Percentiles rank a stretch among this genome's conserved stretches.
These are phyloP conservation scores for Clarias magur DNA, from an alignment of 2,113 vertebrate species.

Conservation along the genomic window DNA sequence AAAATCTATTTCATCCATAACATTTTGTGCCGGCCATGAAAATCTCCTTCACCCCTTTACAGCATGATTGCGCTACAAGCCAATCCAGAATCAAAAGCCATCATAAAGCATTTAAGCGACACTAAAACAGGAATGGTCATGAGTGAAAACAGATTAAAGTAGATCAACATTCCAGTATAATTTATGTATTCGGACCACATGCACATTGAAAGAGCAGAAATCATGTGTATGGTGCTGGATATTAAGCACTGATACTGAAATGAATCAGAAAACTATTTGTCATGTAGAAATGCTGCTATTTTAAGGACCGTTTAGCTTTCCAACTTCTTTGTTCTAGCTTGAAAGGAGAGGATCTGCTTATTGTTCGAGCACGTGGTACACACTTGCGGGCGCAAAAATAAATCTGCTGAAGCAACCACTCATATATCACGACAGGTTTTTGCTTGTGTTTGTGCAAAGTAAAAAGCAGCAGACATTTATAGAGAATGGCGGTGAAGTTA, in stretches of 20 bases:
- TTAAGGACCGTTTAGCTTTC: background rate
- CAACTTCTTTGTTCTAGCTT: slow-evolving; percentile 11
- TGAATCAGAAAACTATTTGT: slow-evolving; percentile 12
- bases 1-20: background rate
- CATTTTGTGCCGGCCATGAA: background rate
- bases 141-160: background rate
- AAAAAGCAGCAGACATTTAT: background rate
- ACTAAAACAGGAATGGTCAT: background rate
- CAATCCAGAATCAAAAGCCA: background rate
- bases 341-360: slow-evolving; percentile 9
- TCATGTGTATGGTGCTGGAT: background rate
- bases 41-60: background rate
- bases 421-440: background rate
- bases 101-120: background rate
- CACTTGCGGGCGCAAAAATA: slow-evolving; percentile 1
- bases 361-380: slow-evolving; percentile 53
- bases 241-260: background rate
- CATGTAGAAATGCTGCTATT: slow-evolving; percentile 11
- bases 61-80: background rate
- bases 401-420: slow-evolving; percentile 25
- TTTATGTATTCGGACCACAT: background rate
- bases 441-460: slow-evolving; percentile 10
- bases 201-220: background rate
- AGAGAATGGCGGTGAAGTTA: background rate
- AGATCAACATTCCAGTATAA: background rate